These are phyloP conservation scores for Siniperca scherzeri DNA, from an alignment of 2,797 vertebrate species.

Conservation along the genomic window DNA sequence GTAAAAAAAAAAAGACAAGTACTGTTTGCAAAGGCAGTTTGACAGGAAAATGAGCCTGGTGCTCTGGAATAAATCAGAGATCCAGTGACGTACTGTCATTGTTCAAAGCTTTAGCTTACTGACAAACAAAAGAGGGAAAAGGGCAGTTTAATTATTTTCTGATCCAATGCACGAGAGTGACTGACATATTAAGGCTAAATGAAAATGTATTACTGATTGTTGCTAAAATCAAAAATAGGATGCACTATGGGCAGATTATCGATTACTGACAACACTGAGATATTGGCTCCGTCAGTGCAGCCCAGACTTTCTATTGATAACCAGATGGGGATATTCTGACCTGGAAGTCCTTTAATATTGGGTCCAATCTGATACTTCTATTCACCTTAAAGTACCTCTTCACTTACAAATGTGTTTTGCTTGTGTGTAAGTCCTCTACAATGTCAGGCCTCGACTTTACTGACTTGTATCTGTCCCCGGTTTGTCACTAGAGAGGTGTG, in stretches of 20 bases:
- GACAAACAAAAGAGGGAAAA: background rate
- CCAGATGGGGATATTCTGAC: background rate
- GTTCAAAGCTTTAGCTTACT: background rate
- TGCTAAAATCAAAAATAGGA: too few species aligned
- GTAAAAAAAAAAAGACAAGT: background rate
- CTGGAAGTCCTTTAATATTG: background rate
- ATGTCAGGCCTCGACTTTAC: too few species aligned
- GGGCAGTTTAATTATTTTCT: background rate
- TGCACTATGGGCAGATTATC: too few species aligned
- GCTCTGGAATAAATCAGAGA: background rate
- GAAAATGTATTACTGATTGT: too few species aligned
- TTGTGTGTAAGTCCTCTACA: too few species aligned
- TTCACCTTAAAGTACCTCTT: background rate
- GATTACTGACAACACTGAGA: too few species aligned
- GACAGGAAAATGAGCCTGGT: too few species aligned
- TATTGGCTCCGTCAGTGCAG: background rate
- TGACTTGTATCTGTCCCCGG: too few species aligned
- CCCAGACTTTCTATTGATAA: background rate
- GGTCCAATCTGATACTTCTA: background rate
- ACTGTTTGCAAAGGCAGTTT: background rate
- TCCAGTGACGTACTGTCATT: background rate
- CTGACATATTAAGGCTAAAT: too few species aligned
- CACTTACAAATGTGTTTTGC: too few species aligned
- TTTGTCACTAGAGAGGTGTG: too few species aligned
- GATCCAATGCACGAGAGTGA: too few species aligned